Evolutionary conservation across 2,888 invertebrate genomes (phyloP), one percentile per base, ranked within the genome.

Genomic region (Eupithecia dodoneata): DNA sequence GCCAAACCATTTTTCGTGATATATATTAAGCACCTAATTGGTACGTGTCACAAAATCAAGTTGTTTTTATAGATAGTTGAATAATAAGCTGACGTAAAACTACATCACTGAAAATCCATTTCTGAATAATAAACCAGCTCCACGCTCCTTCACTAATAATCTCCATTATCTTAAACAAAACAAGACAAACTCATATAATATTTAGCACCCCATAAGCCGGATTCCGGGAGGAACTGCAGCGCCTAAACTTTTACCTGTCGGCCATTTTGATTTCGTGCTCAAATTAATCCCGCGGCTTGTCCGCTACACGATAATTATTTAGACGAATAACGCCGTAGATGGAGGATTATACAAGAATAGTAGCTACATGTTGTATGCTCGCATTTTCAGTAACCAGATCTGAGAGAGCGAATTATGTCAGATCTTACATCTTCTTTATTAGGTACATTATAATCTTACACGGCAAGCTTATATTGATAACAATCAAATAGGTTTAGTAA

Each of bases 221-320:
- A 84, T 88, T 85, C 83, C 82, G 83, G 84, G 86, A 85, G 86
- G 85, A 87, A 89, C 85, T 89, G 87, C 86, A 86, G 80, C 81
- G 83, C 80, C 78, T 78, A 81, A 78, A 87, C 87, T 89, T 91
- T 88, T 85, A 88, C 88, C 89, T 86, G 87, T 82, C 87, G 83
- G 85, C 91, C 89, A 91, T 92, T 92, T 90, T 91, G 88, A 88
- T 89, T 89, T 83, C 88, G 86, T 88, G 89, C 87, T 90, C 86
- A 85, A 90, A 92, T 91, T 93, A 92, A 93, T 93, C 92, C 91
- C 80, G 88, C 82, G 89, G 89, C 89, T 84, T 90, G 92, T 91
- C 89, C 90, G 89, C 82, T 79, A 82, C 87, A 86, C 83, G 87
- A 88, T 90, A 90, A 93, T 93, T 92, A 93, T 93, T 93, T 92